Percentiles rank a stretch among this genome's conserved stretches.
Evolutionary conservation across 2,113 vertebrate genomes (phyloP).

Genomic region (Eubucco bourcierii): DNA sequence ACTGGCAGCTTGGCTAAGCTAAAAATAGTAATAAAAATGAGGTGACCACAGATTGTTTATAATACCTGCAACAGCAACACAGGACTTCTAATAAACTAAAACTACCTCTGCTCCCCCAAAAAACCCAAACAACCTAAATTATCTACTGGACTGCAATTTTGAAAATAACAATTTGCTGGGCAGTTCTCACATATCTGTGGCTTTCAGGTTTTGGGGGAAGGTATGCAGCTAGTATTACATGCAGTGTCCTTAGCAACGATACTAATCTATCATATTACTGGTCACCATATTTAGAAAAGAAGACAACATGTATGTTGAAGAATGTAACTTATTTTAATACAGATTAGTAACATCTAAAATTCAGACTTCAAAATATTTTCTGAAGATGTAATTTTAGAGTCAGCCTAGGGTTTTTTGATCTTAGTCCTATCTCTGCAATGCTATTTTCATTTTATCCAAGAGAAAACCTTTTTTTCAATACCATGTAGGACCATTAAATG

Average conservation of each 20-base stretch:
- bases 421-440: neutral
- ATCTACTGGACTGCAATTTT: neutral
- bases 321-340: neutral
- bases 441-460: slow-evolving; percentile 4
- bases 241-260: neutral
- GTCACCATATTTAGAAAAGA: neutral
- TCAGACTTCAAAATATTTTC: neutral
- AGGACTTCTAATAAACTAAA: neutral
- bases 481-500: neutral
- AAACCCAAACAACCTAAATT: neutral
- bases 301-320: neutral
- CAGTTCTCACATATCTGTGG: neutral
- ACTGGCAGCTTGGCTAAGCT: neutral
- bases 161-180: neutral
- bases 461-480: neutral
- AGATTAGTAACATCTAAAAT: neutral
- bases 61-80: neutral
- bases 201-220: neutral
- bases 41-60: neutral
- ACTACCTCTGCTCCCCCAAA: neutral
- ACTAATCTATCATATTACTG: neutral
- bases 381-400: neutral
- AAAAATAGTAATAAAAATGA: neutral
- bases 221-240: neutral
- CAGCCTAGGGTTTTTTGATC: neutral